Evolutionary conservation across 2,888 invertebrate genomes (phyloP).

Genomic region (Tetanocera ferruginea): DNA sequence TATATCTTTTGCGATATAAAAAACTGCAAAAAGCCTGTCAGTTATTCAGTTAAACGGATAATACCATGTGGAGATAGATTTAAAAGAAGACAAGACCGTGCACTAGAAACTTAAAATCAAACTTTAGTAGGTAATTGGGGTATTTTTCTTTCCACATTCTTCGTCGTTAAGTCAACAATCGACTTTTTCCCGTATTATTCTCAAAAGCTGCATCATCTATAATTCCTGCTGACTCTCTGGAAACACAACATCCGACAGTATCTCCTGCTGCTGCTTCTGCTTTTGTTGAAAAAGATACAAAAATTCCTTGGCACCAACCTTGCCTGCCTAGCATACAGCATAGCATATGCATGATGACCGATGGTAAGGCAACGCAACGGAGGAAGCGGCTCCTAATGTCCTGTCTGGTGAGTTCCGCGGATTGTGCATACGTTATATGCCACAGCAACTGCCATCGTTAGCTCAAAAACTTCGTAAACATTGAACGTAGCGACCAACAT

Average conservation of each 20-base stretch:
- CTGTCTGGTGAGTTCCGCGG: slow-evolving; percentile 16
- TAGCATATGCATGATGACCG: neutral
- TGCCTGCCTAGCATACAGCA: neutral
- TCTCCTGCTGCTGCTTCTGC: neutral
- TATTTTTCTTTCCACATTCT: too few relatives aligned
- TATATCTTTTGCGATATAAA: too few relatives aligned
- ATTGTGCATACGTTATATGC: slow-evolving; percentile 24
- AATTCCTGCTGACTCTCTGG: slow-evolving; percentile 21
- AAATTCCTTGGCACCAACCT: neutral
- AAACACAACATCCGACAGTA: slow-evolving; percentile 4
- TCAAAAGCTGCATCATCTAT: too few relatives aligned
- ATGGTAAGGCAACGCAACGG: neutral
- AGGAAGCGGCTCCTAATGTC: slow-evolving; percentile 21
- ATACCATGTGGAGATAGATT: too few relatives aligned
- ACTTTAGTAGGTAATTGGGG: too few relatives aligned
- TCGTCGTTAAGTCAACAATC: too few relatives aligned
- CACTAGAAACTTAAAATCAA: too few relatives aligned
- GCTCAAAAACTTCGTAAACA: slow-evolving; percentile 32
- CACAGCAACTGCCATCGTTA: neutral
- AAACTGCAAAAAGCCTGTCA: too few relatives aligned
- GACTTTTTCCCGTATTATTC: too few relatives aligned
- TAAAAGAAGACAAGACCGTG: too few relatives aligned
- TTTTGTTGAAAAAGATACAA: neutral
- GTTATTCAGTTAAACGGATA: too few relatives aligned
- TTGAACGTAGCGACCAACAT: neutral